phyloP scores from a whole-genome alignment of 2,797 vertebrate species.

The Poecile montanus region DNA sequence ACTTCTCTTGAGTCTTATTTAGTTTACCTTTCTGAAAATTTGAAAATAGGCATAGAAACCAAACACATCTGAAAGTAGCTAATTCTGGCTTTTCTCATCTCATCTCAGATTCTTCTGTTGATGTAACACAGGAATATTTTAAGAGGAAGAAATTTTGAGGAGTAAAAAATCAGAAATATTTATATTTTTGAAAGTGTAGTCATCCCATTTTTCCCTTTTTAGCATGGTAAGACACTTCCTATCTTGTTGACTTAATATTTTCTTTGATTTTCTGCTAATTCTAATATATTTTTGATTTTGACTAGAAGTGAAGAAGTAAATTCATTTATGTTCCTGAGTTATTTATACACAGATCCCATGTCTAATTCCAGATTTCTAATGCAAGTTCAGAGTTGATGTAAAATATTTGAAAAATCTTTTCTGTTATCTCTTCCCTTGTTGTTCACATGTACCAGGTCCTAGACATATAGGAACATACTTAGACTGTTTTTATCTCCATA shows the following conservation, averaged over 20 bases:
- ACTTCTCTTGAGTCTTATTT: not conserved
- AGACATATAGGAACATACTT: not conserved
- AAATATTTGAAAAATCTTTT: not conserved
- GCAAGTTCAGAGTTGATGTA: not conserved
- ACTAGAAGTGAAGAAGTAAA: not conserved
- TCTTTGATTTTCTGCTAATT: not conserved
- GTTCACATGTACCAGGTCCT: not conserved
- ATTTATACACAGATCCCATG: not conserved
- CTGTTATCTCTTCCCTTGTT: not conserved
- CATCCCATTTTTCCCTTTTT: not conserved
- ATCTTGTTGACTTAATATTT: not conserved
- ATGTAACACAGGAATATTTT: not conserved
- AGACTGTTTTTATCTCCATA: not conserved
- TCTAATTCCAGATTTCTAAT: not conserved
- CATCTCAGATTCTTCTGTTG: not conserved
- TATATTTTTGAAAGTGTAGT: not conserved
- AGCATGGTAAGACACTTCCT: not conserved
- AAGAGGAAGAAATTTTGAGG: not conserved
- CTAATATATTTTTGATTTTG: not conserved
- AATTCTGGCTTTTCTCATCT: not conserved
- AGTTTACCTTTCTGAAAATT: not conserved
- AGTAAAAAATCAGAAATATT: not conserved
- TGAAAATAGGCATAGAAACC: not conserved
- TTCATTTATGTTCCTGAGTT: rapidly evolving
- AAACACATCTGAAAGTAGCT: not conserved